Conservation (phyloP, 1,140 invertebrate genomes). For the Lanistes nyassanus region DNA sequence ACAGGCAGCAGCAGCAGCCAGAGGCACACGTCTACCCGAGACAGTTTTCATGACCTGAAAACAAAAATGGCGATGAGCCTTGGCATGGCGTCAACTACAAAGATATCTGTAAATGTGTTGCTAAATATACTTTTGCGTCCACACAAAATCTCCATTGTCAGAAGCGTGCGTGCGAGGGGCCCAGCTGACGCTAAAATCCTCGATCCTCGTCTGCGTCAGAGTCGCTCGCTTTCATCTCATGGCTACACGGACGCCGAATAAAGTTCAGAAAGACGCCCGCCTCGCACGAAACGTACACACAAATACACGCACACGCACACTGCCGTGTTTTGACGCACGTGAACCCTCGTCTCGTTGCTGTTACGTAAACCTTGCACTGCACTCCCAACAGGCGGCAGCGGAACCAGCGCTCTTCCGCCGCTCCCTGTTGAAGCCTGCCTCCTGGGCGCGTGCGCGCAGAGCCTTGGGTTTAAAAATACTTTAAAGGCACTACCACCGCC, state of each 20-base stretch:
- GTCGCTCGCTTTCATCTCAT: not conserved
- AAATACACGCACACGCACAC: not conserved
- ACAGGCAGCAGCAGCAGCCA: not conserved
- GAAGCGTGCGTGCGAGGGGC: not conserved
- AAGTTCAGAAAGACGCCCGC: not conserved
- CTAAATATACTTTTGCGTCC: not conserved
- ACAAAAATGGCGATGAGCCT: conserved; percentile 23
- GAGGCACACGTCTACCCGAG: not conserved
- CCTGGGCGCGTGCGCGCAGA: not conserved
- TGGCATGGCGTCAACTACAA: conserved; percentile 15
- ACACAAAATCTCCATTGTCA: conserved; percentile 8
- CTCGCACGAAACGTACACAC: not conserved
- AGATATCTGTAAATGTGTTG: not conserved
- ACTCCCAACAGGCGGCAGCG: not conserved
- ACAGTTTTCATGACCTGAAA: conserved; percentile 14
- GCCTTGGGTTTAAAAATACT: not conserved
- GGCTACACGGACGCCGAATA: not conserved
- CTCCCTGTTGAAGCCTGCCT: not conserved
- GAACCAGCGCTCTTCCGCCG: not conserved
- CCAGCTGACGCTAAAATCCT: not conserved
- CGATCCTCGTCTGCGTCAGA: no score
- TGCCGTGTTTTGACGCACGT: not conserved
- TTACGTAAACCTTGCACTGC: conserved; percentile 5
- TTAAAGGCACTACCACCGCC: not conserved
- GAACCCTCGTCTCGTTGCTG: not conserved